These are phyloP conservation scores for Isaurus tuberculatus DNA, from an alignment of 92 coral and sea anemone species.

Conservation along the genomic window DNA sequence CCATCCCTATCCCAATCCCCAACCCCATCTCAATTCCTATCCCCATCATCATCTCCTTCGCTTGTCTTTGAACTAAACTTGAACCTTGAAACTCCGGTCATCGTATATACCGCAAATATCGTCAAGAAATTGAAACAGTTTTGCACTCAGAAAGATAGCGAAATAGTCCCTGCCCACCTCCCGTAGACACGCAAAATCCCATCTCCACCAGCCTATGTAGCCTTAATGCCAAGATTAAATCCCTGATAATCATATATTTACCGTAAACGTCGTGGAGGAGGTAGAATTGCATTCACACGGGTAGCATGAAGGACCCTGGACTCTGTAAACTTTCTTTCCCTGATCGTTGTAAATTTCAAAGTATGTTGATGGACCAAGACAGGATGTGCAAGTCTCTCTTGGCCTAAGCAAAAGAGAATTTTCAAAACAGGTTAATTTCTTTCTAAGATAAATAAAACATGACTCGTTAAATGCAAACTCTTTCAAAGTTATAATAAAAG, in stretches of 20 bases:
- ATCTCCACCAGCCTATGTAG: too few species aligned
- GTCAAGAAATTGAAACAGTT: too few species aligned
- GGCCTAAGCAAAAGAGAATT: constrained; percentile 50
- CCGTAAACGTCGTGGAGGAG: constrained; percentile 36
- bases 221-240: too few species aligned
- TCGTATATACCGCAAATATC: too few species aligned
- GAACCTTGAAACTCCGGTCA: too few species aligned
- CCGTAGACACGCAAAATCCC: too few species aligned
- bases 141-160: too few species aligned
- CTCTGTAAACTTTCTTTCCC: constrained; percentile 61
- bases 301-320: constrained; percentile 80
- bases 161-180: too few species aligned
- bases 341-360: constrained; percentile 77
- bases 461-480: not conserved
- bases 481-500: not conserved
- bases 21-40: too few species aligned
- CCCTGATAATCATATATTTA: not conserved
- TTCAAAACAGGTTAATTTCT: not conserved
- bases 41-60: too few species aligned
- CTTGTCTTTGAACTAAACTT: too few species aligned
- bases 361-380: constrained; percentile 83
- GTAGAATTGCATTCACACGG: constrained; percentile 81
- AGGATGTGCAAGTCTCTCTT: constrained; percentile 87
- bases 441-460: not conserved
- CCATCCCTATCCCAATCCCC: too few species aligned